Conservation (phyloP, 2,797 vertebrate species). For the Alca torda region DNA sequence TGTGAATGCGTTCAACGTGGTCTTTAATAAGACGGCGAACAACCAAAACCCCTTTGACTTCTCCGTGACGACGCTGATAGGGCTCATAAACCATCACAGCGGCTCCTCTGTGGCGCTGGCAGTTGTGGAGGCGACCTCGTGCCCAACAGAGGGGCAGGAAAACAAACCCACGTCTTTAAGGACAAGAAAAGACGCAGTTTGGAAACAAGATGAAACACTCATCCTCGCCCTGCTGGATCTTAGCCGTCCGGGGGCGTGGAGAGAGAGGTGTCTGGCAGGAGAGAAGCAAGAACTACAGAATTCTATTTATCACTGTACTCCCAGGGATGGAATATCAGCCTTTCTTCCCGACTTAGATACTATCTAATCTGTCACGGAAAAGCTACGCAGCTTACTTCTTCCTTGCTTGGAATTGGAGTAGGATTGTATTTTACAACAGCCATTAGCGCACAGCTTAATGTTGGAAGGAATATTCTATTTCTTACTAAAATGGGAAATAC, state of each 20-base stretch:
- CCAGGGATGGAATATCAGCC: neutral
- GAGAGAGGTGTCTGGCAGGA: neutral
- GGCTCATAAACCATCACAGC: neutral
- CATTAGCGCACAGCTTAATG: neutral
- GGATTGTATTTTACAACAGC: neutral
- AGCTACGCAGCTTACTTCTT: neutral
- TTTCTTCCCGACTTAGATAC: neutral
- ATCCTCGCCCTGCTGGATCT: neutral
- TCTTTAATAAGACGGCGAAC: neutral
- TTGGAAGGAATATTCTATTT: neutral
- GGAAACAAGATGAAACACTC: neutral
- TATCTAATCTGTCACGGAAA: neutral
- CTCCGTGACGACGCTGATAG: neutral
- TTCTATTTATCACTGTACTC: neutral
- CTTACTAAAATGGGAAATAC: neutral
- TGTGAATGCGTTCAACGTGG: neutral
- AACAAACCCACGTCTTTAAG: neutral
- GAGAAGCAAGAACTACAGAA: neutral
- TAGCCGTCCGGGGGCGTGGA: neutral
- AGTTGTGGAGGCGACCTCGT: neutral
- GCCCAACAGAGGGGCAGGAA: neutral
- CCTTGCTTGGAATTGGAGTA: neutral
- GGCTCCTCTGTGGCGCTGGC: neutral
- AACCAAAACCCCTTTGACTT: fast-evolving
- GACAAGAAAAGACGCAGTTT: neutral